Base-by-base conservation (phyloP, 2,113 vertebrate genomes). In the Buteo buteo region DNA sequence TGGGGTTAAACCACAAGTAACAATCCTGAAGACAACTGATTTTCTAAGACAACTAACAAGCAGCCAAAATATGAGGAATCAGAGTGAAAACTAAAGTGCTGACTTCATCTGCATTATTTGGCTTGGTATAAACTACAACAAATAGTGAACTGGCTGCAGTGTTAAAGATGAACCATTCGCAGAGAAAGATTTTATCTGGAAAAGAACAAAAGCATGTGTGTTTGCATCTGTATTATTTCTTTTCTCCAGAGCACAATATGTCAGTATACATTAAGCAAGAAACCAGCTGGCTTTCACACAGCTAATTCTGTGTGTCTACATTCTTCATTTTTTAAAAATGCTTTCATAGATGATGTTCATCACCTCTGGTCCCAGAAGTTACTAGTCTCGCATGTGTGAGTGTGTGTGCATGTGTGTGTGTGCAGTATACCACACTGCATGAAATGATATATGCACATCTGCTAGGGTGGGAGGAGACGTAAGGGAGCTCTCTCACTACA, bases 391-490 rank as follows among this genome's bases (percentile, higher is more conserved):
- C 32, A 18, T 7, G 7, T 49, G 47, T 13, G 11, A 11, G 11
- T 11, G 47, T 1, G 6, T 3, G 34, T 19, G 5, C 10, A 4
- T 8, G 5, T 16, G 11, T 4, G 4, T 42, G 17, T 13, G 32
- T 16, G 10, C 5, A 29, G 13, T 13, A 29, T 22, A 64, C 18
- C 5, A 34, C 17, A 18, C 31, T n/a, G 49, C 47, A 64, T 12
- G n/a, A 84, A 84, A 62, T 34, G 20, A 38, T 21, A 17, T 14
- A 40, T 3, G 58, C 18, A 24, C 32, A 57, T 20, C 40, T 87
- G 40, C 26, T 15, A 29, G 26, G 24, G n/a, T 34, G 28, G 34
- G 13, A 82, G 26, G 36, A 93, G 50, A 49, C 31, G 3, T 4
- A 50, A 49, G 42, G 62, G 42, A 82, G 29, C 15, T 86, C 36